Percentiles rank a stretch among this genome's conserved stretches.
Conservation (phyloP, 2,888 invertebrate genomes). For the Matsumyia berberina region DNA sequence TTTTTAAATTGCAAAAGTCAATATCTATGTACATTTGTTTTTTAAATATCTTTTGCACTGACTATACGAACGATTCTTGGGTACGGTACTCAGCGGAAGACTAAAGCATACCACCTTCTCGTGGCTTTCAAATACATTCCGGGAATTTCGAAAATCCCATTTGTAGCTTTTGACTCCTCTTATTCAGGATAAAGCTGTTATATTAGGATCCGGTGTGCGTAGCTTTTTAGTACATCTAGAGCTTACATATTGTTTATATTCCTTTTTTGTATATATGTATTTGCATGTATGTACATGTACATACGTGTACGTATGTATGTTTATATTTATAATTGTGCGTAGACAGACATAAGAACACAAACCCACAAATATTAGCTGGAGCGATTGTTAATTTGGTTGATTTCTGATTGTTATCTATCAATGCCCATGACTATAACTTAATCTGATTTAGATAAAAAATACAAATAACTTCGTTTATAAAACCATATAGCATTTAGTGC, state of each 20-base stretch:
- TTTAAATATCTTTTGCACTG: constrained; percentile 22
- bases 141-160: constrained; percentile 35
- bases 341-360: too few relatives aligned
- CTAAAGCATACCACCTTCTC: constrained; percentile 22
- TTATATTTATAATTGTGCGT: too few relatives aligned
- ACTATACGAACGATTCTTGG: constrained; percentile 40
- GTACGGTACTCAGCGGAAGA: constrained; percentile 44
- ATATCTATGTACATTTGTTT: constrained; percentile 17
- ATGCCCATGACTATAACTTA: too few relatives aligned
- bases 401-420: too few relatives aligned
- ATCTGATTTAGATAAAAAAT: too few relatives aligned
- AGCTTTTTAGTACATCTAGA: background rate
- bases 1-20: background rate
- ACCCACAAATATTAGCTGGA: too few relatives aligned
- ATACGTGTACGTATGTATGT: too few relatives aligned
- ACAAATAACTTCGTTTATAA: too few relatives aligned
- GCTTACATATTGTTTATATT: background rate
- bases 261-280: background rate
- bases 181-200: constrained; percentile 6
- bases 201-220: constrained; percentile 7
- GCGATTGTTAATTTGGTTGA: too few relatives aligned
- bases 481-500: too few relatives aligned
- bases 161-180: constrained; percentile 14
- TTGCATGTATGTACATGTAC: too few relatives aligned
- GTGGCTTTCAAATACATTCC: constrained; percentile 9